A percentile compares a stretch with the other conserved stretches of the same genome.
Conservation (phyloP, 2,113 vertebrate genomes). For the Leptosomus discolor region DNA sequence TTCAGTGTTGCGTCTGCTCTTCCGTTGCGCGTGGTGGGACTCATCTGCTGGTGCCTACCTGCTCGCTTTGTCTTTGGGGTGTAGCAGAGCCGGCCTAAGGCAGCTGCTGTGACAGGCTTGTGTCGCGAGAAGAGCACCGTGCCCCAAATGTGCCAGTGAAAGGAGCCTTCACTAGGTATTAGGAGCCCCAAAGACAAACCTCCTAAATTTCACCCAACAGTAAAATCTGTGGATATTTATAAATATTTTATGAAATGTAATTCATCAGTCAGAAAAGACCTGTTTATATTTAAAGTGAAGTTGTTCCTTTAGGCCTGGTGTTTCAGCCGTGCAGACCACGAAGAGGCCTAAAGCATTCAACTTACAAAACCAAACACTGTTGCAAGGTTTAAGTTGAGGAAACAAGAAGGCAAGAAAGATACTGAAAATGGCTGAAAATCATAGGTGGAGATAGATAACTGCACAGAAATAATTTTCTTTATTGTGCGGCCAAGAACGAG, state of each 20-base stretch:
- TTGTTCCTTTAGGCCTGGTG: neutral
- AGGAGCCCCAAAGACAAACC: neutral
- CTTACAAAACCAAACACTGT: neutral
- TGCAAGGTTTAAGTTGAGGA: neutral
- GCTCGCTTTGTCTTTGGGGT: neutral
- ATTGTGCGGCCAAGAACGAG: neutral
- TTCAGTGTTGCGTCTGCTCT: neutral
- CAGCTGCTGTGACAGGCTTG: neutral
- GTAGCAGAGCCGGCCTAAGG: neutral
- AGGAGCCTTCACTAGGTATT: neutral
- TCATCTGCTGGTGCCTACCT: neutral
- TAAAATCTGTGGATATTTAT: neutral
- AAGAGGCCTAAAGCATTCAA: neutral
- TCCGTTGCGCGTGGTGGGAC: accelerated
- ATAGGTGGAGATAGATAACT: neutral
- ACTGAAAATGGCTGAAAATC: neutral
- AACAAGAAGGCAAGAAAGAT: neutral
- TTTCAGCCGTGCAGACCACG: neutral
- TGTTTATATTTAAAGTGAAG: neutral
- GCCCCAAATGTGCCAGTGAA: neutral
- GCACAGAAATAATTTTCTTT: neutral
- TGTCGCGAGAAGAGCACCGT: neutral
- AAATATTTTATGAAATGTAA: neutral
- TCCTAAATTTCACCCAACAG: neutral
- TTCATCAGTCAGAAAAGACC: neutral